Evolutionary conservation across 2,113 vertebrate genomes (phyloP), one percentile per base, ranked within the genome.

Genomic region (Sander vitreus): DNA sequence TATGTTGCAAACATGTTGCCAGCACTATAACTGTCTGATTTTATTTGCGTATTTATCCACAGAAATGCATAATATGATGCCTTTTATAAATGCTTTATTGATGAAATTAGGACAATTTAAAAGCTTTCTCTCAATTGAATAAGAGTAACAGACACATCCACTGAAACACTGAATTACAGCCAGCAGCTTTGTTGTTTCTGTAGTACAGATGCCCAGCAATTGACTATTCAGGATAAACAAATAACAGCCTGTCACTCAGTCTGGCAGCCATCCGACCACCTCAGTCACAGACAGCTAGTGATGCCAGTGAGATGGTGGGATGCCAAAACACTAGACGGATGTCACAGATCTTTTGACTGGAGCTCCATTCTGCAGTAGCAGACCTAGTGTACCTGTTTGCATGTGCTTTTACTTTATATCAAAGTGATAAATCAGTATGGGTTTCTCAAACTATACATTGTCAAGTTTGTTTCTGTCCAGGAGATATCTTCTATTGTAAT

Each of bases 141-240:
- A 84, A 67, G 74, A 89, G 73, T 79, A 87, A 77, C 60, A 73
- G 76, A 78, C 78, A 78, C n/a, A 50, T 87, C 70, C 54, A 33
- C 43, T 88, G 80, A 88, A 76, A 76, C 45, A 39, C 74, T 78
- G 70, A 81, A 90, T 91, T 43, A 43, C 39, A 43, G 83, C 85
- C 92, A 90, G 68, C 76, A 90, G 86, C 74, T 87, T 84, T 90
- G 87, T 88, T 88, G 76, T 85, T 84, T 67, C 65, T 87, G 86
- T 88, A 75, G 81, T 91, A 88, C 90, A 92, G 80, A 88, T 87
- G 78, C 80, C 86, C 88, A 80, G 85, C 75, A 73, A 81, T 86
- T 75, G 87, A 89, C 89, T 84, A 84, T 86, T 83, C 78, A 83
- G 86, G 82, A 88, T 90, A 86, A 91, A 91, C 87, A 94, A 93